Percentiles rank a stretch among this genome's conserved stretches.
Evolutionary conservation across 2,888 invertebrate species (phyloP).

Genomic region (Pseudococcus jackbeardsleyi): DNA sequence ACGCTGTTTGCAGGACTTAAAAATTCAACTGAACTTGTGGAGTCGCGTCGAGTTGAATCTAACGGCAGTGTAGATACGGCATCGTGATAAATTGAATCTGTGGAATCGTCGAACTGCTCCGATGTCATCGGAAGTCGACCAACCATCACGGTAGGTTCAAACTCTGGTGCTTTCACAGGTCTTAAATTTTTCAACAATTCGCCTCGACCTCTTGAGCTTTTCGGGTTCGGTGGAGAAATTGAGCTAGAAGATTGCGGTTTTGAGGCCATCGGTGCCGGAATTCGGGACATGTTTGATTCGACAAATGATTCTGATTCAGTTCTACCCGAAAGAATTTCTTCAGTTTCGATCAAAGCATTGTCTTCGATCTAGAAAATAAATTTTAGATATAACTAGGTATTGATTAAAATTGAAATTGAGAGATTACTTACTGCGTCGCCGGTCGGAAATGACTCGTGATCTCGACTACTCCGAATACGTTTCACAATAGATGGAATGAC

Average conservation of each 20-base stretch:
- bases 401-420: neutral
- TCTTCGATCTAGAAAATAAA: neutral
- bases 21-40: neutral
- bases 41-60: neutral
- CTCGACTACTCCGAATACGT: neutral
- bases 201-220: neutral
- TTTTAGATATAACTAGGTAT: neutral
- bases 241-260: neutral
- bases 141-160: neutral
- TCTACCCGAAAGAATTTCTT: neutral
- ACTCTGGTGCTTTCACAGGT: neutral
- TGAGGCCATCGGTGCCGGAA: neutral
- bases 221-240: neutral
- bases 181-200: neutral
- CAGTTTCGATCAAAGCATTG: neutral
- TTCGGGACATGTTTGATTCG: neutral
- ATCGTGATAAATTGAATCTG: neutral
- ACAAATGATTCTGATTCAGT: neutral
- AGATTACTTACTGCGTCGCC: neutral
- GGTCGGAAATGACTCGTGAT: neutral
- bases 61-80: neutral
- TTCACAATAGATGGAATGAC: constrained; percentile 9
- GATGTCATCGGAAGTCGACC: neutral
- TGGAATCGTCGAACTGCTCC: neutral
- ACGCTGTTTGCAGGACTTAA: neutral